Evolutionary conservation across 1,140 invertebrate genomes (phyloP), one percentile per base, ranked within the genome.

Genomic region (Dendrolimus kikuchii): DNA sequence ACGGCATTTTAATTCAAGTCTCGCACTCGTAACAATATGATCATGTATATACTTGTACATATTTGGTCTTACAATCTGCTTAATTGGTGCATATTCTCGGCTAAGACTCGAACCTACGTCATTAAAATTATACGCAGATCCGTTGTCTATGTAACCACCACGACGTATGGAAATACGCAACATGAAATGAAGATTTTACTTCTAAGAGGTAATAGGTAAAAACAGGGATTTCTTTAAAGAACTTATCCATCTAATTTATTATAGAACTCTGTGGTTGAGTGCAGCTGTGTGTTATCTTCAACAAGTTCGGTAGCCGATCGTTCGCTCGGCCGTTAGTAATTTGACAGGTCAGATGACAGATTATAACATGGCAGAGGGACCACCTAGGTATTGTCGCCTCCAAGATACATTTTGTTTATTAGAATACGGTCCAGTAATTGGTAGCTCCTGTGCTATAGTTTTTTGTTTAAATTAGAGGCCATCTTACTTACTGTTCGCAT

Each of bases 341-440:
- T 86, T 86, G 81, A 86, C 81, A 86, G 81, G 67, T 74, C 69
- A 71, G 78, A 86, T 86, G 81, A 86, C 81, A 86, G 81, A 86
- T 86, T 81, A 81, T 76, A 68, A 73, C 68, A 60, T 59, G 59
- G 54, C 64, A 53, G 57, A 39, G 57, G 72, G 82, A 83, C 82
- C 82, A 86, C 82, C 82, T 74, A 68, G 64, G 69, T 71, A 77
- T 72, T 73, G 69, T 75, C 71, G 70, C 70, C 66, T 59, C 61
- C 62, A 49, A 68, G 67, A 77, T 77, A 77, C 72, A 77, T 78
- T 85, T 83, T 77, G 79, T 82, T 71, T 77, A 74, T 80, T 65
- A 75, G 69, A 83, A 75, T 74, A 68, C 60, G 62, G 64, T 66
- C 62, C 60, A 65, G 55, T 85, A 81, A 85, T 83, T 83, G 74